Conservation (phyloP, 2,888 invertebrate genomes). For the Clivina fossor region DNA sequence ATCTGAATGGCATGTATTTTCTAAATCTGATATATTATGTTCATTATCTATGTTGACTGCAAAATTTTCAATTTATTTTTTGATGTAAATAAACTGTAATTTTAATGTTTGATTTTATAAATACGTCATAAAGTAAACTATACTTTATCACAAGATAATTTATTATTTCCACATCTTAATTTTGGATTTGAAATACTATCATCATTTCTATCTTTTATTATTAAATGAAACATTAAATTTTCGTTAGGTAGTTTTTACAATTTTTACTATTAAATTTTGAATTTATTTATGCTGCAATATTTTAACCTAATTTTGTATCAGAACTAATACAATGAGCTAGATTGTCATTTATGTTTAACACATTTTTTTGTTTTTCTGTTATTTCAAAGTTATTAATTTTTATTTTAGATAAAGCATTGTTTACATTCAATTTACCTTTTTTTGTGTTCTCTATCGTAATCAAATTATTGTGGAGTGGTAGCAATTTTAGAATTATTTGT, state of each 20-base stretch:
- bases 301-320: slow-evolving; percentile 17
- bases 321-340: slow-evolving; percentile 18
- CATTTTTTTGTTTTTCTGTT: neutral
- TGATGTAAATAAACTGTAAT: neutral
- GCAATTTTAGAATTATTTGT: too few relatives aligned
- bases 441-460: slow-evolving; percentile 36
- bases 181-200: slow-evolving; percentile 6
- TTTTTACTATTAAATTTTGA: slow-evolving; percentile 18
- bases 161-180: slow-evolving; percentile 7
- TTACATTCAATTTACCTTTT: slow-evolving; percentile 3
- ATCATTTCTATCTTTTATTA: slow-evolving; percentile 1
- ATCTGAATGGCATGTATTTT: slow-evolving; percentile 12
- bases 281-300: slow-evolving; percentile 15
- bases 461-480: slow-evolving; percentile 43
- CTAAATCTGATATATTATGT: neutral
- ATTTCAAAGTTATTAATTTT: slow-evolving; percentile 11
- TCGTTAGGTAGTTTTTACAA: neutral
- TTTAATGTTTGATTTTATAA: slow-evolving; percentile 1
- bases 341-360: slow-evolving; percentile 6
- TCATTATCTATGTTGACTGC: neutral
- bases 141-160: neutral
- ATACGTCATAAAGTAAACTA: neutral
- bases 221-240: slow-evolving; percentile 5
- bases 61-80: slow-evolving; percentile 2
- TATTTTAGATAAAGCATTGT: neutral